Base-by-base conservation (phyloP, 2,113 vertebrate genomes). In the Litocranius walleri region DNA sequence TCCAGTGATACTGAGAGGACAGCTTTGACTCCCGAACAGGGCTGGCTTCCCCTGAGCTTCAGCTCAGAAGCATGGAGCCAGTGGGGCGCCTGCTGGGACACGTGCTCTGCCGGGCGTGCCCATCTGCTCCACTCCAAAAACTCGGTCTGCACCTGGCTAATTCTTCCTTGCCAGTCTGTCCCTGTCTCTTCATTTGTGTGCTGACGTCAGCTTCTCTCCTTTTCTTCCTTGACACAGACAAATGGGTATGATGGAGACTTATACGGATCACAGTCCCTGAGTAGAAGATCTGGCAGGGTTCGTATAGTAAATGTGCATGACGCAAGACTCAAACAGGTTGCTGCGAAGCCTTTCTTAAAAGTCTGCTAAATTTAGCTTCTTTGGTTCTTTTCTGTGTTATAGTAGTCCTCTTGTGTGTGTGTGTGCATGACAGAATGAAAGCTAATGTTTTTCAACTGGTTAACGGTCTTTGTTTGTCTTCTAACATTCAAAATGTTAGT, bases 261-360 rank as follows among this genome's bases (percentile, higher is more conserved):
- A 92, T 98, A 88, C 2, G 99, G 98, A 98, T 98, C 98, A 3
- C 98, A 98, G 74, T 96, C 98, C 86, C 98, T 98, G 95, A 99
- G 97, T 93, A 98, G 99, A 90, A 97, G 99, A 94, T 99, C 99
- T 98, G 99, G 99, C 99, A 99, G 99, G 99, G 99, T 99, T 96
- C 99, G 99, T 99, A 99, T 23, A 95, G 93, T 3, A 12, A 81
- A 91, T 94, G 3, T 87, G 62, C 95, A 43, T 64, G 89, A 67
- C 95, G 0, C 74, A 36, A 19, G 86, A 88, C 85, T 91, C 50
- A 61, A 1, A 77, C 80, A 33, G 62, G 93, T 43, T 87, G 5
- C 91, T 95, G 93, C 81, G 64, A 5, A 43, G 57, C 57, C 77
- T 80, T 64, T 50, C 50, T 19, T 3, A 57, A 74, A 27, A 13